Conservation (phyloP, 2,113 vertebrate genomes). For the Irena cyanogastra region DNA sequence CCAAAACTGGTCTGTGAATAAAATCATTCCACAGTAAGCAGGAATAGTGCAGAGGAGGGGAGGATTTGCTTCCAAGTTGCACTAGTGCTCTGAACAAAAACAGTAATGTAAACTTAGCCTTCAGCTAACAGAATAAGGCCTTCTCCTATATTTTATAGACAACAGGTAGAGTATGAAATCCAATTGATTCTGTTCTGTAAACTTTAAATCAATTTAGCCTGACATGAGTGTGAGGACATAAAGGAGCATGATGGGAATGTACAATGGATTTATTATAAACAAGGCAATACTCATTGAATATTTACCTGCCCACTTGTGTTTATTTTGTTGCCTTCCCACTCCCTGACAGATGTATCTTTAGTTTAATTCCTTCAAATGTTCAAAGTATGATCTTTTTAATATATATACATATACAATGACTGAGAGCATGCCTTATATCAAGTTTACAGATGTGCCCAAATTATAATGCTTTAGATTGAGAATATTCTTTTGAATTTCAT, state of each 20-base stretch:
- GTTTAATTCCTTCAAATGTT: background rate
- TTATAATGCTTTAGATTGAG: background rate
- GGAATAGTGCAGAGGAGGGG: background rate
- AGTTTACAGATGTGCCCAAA: background rate
- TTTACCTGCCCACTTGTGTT: background rate
- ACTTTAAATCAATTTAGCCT: background rate
- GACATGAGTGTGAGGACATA: background rate
- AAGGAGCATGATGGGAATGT: background rate
- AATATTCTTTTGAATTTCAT: background rate
- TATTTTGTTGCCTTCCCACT: background rate
- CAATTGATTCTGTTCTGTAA: background rate
- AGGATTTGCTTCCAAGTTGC: background rate
- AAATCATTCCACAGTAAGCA: background rate
- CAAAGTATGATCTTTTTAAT: background rate
- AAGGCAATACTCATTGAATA: background rate
- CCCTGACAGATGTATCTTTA: background rate
- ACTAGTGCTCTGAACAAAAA: background rate
- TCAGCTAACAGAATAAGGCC: background rate
- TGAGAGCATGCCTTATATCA: background rate
- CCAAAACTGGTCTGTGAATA: background rate
- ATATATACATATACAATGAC: background rate
- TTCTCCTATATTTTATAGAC: background rate
- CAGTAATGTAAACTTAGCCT: background rate
- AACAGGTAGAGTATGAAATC: background rate
- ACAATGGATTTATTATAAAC: background rate